phyloP scores from a whole-genome alignment of 1,140 invertebrate genomes.

The Leptinotarsa defecta region DNA sequence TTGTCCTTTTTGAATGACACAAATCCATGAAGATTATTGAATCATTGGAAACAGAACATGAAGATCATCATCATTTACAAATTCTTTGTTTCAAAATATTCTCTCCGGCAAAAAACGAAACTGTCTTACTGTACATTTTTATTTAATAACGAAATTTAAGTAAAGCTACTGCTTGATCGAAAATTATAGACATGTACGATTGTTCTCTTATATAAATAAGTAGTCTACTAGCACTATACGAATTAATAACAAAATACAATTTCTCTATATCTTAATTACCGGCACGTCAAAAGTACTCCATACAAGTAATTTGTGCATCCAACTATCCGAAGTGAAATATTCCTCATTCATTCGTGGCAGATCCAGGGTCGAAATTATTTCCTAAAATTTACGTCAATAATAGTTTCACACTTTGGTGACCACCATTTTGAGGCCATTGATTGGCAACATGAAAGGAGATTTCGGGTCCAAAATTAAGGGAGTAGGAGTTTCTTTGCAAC shows the following conservation, averaged over 20 bases:
- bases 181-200: too few species aligned
- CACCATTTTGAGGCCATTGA: slow-evolving; percentile 35
- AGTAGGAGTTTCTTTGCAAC: slow-evolving; percentile 31
- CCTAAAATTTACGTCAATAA: neutral
- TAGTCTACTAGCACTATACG: neutral
- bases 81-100: too few species aligned
- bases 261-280: neutral
- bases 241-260: neutral
- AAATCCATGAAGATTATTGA: too few species aligned
- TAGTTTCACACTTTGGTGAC: slow-evolving; percentile 27
- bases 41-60: too few species aligned
- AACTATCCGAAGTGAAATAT: too few species aligned
- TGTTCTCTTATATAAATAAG: neutral
- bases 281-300: neutral
- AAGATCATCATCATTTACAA: too few species aligned
- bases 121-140: too few species aligned
- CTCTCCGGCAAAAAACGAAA: too few species aligned
- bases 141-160: too few species aligned
- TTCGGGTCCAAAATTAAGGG: slow-evolving; percentile 36
- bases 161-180: too few species aligned
- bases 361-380: neutral
- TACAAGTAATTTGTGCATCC: neutral
- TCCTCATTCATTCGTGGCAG: too few species aligned
- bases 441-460: slow-evolving; percentile 39
- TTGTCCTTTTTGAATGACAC: too few species aligned